These are phyloP conservation scores for Papilio glaucus DNA, from an alignment of 1,140 invertebrate species.

Conservation along the genomic window DNA sequence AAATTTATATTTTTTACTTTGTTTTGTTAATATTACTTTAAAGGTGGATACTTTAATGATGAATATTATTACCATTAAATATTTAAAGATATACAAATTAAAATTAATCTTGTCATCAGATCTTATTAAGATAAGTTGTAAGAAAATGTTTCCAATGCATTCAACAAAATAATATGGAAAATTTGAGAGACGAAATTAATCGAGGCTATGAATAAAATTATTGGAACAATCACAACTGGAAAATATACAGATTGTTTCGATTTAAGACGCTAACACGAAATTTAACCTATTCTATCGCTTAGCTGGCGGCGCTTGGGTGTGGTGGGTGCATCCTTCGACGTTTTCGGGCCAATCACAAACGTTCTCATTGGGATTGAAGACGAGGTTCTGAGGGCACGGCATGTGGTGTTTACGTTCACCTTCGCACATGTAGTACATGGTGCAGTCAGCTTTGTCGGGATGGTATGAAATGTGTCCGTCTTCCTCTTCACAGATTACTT, in stretches of 20 bases:
- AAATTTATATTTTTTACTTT: constrained; percentile 35
- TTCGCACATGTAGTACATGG: constrained; percentile 98
- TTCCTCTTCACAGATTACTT: constrained; percentile 95
- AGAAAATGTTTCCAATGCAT: constrained; percentile 1
- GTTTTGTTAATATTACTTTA: constrained; percentile 30
- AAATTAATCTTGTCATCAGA: neutral
- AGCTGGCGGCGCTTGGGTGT: constrained; percentile 90
- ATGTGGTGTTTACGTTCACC: constrained; percentile 97
- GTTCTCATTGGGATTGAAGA: constrained; percentile 96
- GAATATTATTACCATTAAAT: neutral
- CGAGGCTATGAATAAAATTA: neutral
- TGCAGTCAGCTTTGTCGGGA: constrained; percentile 94
- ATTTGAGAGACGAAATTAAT: neutral
- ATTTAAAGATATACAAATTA: neutral
- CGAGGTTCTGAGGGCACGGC: constrained; percentile 97
- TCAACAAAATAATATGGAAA: neutral
- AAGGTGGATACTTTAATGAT: constrained; percentile 41
- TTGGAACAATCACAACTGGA: constrained; percentile 22
- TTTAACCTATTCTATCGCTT: constrained; percentile 62
- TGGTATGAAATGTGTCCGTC: constrained; percentile 97
- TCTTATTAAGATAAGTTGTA: constrained; percentile 13
- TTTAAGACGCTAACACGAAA: constrained; percentile 2
- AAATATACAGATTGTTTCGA: constrained; percentile 15
- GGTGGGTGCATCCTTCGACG: constrained; percentile 93
- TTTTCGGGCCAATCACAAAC: constrained; percentile 98